Percentiles rank a stretch among this genome's conserved stretches.
These are phyloP conservation scores for Centropus unirufus DNA, from an alignment of 2,113 vertebrate species.

Conservation along the genomic window DNA sequence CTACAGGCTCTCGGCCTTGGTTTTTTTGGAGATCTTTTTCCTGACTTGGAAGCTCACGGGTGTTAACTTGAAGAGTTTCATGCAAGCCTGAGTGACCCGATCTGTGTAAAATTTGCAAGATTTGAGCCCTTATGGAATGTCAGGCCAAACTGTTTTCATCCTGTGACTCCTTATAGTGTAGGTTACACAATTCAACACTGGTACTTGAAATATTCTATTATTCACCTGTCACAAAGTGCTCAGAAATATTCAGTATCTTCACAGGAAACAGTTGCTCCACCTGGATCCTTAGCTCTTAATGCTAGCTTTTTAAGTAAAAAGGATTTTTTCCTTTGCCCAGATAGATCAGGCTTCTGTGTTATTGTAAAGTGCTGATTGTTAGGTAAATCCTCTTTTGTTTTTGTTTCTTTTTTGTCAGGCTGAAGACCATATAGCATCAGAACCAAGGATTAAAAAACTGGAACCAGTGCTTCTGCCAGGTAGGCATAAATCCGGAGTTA, in stretches of 20 bases:
- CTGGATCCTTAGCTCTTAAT: background rate
- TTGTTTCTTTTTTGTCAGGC: constrained; percentile 67
- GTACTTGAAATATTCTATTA: background rate
- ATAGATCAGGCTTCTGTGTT: background rate
- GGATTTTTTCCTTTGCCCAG: background rate
- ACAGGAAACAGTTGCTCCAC: background rate
- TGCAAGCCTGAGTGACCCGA: background rate
- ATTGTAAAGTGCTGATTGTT: background rate
- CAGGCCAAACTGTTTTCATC: background rate
- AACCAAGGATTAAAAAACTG: constrained; percentile 89
- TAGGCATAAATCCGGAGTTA: constrained; percentile 60
- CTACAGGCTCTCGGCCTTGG: background rate
- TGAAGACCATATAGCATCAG: constrained; percentile 81
- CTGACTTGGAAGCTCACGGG: too few species aligned
- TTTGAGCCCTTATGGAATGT: background rate
- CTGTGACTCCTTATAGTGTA: background rate
- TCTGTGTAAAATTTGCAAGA: background rate
- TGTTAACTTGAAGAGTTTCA: background rate
- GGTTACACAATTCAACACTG: background rate
- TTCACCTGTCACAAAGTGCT: background rate
- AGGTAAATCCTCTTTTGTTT: background rate
- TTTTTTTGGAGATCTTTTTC: background rate
- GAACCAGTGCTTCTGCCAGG: constrained; percentile 92
- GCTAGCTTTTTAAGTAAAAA: background rate
- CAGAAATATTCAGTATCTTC: background rate